phyloP scores from a whole-genome alignment of 2,113 vertebrate species.

The Xenopus laevis region DNA sequence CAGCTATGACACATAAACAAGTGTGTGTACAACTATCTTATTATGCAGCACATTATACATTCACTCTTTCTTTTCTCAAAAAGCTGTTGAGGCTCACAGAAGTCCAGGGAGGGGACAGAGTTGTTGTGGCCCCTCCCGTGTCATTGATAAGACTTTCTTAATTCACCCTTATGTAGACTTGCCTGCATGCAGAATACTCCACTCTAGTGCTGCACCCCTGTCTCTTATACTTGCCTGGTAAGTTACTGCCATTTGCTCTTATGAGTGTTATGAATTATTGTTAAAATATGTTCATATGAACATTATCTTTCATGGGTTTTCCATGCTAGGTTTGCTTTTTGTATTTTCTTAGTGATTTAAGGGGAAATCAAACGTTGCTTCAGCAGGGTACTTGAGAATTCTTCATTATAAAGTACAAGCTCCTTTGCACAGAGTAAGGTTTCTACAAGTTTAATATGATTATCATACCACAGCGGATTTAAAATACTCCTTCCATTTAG shows the following conservation, averaged over 20 bases:
- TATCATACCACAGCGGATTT: not conserved
- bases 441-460: not conserved
- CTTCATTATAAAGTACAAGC: no score
- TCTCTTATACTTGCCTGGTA: conserved; percentile 54
- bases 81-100: conserved; percentile 16
- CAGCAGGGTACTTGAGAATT: no score
- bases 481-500: not conserved
- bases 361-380: no score
- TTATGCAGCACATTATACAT: not conserved
- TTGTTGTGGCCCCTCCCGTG: conserved; percentile 53
- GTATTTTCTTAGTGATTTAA: no score
- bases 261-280: no score
- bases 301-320: no score
- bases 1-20: not conserved
- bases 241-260: conserved; percentile 47
- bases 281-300: no score
- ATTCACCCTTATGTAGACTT: conserved; percentile 47
- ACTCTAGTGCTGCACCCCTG: conserved; percentile 38
- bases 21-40: not conserved
- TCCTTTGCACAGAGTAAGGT: no score
- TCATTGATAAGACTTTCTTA: conserved; percentile 54
- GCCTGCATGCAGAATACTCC: conserved; percentile 37
- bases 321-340: no score
- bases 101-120: conserved; percentile 59
- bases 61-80: not conserved